Evolutionary conservation across 1,140 invertebrate species (phyloP).

Genomic region (Mactra quadrangularis): DNA sequence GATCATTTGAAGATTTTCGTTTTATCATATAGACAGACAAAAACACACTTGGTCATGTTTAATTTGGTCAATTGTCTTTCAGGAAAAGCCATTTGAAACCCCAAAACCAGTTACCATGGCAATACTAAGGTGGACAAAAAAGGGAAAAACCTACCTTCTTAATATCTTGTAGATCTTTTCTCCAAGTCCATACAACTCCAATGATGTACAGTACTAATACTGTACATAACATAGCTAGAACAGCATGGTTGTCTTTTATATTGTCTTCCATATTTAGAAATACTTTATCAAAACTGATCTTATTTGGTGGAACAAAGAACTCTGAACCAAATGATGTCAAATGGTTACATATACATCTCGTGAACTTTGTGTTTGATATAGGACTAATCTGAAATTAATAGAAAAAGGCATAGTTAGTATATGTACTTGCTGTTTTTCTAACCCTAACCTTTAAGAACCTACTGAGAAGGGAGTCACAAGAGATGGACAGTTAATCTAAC

Average conservation of each 20-base stretch:
- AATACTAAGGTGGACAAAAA: too few relatives aligned
- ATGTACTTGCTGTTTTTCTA: too few relatives aligned
- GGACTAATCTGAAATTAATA: slow-evolving; percentile 65
- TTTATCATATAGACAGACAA: too few relatives aligned
- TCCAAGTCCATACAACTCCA: slow-evolving; percentile 70
- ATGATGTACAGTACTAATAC: slow-evolving; percentile 71
- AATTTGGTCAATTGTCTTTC: too few relatives aligned
- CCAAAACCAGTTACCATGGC: too few relatives aligned
- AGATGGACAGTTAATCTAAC: too few relatives aligned
- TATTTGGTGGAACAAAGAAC: slow-evolving; percentile 75
- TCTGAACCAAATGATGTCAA: slow-evolving; percentile 75
- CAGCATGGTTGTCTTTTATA: slow-evolving; percentile 74
- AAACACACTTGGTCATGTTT: too few relatives aligned
- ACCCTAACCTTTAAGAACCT: too few relatives aligned
- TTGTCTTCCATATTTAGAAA: slow-evolving; percentile 72
- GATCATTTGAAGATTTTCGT: too few relatives aligned
- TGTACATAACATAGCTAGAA: slow-evolving; percentile 69
- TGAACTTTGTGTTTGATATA: slow-evolving; percentile 65
- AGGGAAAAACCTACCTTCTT: slow-evolving; percentile 70
- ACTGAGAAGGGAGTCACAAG: too few relatives aligned
- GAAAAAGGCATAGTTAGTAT: background rate
- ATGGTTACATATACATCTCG: slow-evolving; percentile 74
- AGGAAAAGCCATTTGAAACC: too few relatives aligned
- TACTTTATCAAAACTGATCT: slow-evolving; percentile 74
- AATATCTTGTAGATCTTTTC: slow-evolving; percentile 74